A percentile compares a stretch with the other conserved stretches of the same genome.
Conservation (phyloP, 2,113 vertebrate species). For the Oenanthe melanoleuca region DNA sequence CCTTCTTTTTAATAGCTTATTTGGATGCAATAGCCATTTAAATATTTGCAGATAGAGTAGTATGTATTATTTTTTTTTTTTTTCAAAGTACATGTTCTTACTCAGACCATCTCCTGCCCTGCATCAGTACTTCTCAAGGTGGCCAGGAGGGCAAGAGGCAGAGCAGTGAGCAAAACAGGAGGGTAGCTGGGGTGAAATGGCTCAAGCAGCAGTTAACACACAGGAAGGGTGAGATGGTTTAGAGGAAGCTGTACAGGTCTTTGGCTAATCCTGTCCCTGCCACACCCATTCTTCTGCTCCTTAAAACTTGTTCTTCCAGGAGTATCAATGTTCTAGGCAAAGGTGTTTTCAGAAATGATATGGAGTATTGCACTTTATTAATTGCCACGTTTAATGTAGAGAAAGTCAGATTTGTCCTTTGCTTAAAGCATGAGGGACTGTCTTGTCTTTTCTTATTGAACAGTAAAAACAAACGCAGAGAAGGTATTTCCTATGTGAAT, state of each 20-base stretch:
- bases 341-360: background rate
- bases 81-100: background rate
- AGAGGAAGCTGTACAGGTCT: background rate
- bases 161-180: background rate
- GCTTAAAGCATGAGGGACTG: background rate
- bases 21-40: background rate
- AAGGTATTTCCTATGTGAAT: background rate
- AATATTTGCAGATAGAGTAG: background rate
- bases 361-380: accelerated
- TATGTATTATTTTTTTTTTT: background rate
- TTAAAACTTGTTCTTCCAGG: background rate
- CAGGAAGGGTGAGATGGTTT: background rate
- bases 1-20: background rate
- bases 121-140: background rate
- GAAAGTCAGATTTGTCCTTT: background rate
- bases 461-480: background rate
- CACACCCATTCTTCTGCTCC: background rate
- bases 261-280: background rate
- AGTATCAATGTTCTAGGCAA: background rate
- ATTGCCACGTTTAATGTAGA: background rate
- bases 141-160: background rate
- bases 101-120: background rate
- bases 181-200: background rate
- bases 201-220: background rate
- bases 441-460: background rate